Base-by-base conservation (phyloP, 1,140 invertebrate species). In the Diprion similis region DNA sequence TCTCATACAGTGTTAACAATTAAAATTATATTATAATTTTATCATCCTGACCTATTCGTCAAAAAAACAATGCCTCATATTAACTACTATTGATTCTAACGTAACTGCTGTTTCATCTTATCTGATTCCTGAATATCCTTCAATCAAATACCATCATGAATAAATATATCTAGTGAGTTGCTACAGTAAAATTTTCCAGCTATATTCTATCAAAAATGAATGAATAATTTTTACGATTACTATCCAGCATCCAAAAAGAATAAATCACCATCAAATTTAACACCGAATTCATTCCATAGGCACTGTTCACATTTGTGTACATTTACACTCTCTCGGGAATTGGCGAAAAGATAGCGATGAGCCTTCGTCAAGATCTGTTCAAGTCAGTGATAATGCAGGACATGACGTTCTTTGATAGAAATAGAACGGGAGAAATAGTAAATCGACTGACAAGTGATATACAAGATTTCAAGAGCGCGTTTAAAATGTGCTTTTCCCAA, bases 401-500 rank as follows among this genome's bases (percentile, higher is more conserved):
- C 81, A 94, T 98, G 79, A 88, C 92, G 37, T 99, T 98, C 86
- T 99, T 97, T 90, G 97, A 99, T 86, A 89, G 90, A 79, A 93
- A 97, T 82, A 93, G 95, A 81, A 97, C 95, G 15, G 97, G 97
- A 13, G 97, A 98, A 88, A 90, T 99, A 67, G 91, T 97, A 47
- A 97, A 96, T 86, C 92, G 95, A 81, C 86, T 99, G 71, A 98
- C 96, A 37, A 92, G 93, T 77, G 97, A 99, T 90, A 94, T 99
- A 18, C 97, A 99, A 87, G 97, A 99, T 81, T 99, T 99, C 82
- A 99, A 99, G 89, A 97, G 96, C 80, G 95, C 95, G 7, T 99
- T 99, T 82, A 99, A 99, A 86, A 91, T 94, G 76, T 94, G 93
- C 67, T 92, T 99, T 73, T 95, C 97, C 7, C 96, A 97, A 85